phyloP scores from a whole-genome alignment of 2,888 invertebrate genomes.

The Netelia virgata region DNA sequence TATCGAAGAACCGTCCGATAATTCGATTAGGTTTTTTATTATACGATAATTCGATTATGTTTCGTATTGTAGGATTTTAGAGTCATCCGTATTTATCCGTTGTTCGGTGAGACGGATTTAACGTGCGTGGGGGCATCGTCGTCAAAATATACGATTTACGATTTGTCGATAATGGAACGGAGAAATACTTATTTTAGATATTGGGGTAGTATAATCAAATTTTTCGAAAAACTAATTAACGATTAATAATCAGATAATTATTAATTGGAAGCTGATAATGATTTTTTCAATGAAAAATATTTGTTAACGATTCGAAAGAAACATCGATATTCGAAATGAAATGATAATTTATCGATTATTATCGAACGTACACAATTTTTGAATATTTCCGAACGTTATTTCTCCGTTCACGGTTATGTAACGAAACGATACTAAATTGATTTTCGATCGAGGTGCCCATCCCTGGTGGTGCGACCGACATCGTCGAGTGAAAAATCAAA shows the following conservation, averaged over 20 bases:
- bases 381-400: no score
- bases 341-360: no score
- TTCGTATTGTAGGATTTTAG: neutral
- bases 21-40: slow-evolving; percentile 20
- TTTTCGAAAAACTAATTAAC: neutral
- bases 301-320: neutral
- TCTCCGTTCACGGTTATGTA: no score
- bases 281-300: neutral
- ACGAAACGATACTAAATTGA: no score
- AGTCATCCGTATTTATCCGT: neutral
- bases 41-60: slow-evolving; percentile 13
- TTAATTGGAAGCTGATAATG: neutral
- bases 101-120: neutral
- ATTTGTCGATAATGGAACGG: no score
- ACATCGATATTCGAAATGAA: neutral
- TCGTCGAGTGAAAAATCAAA: neutral
- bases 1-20: neutral
- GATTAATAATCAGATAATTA: neutral
- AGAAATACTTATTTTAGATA: no score
- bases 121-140: neutral
- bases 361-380: no score
- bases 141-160: neutral
- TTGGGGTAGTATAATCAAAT: no score
- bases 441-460: neutral
- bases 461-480: neutral